A percentile compares a stretch with the other conserved stretches of the same genome.
phyloP scores from a whole-genome alignment of 2,113 vertebrate species.

The Pelvicachromis taeniatus region DNA sequence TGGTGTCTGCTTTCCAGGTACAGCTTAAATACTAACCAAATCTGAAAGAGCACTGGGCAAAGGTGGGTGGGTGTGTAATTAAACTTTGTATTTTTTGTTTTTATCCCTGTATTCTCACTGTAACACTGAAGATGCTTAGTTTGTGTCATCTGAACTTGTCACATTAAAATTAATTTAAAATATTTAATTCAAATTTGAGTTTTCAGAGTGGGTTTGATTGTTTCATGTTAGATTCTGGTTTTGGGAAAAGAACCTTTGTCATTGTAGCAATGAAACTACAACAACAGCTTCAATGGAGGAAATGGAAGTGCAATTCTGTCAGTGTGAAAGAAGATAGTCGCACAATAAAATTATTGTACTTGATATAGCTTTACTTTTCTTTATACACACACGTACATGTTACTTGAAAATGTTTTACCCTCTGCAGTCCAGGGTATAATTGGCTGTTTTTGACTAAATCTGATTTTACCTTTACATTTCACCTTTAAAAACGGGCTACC shows the following conservation, averaged over 20 bases:
- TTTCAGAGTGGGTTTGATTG: background rate
- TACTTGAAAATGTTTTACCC: too few relatives aligned
- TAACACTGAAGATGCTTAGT: background rate
- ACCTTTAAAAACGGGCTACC: too few relatives aligned
- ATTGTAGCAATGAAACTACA: background rate
- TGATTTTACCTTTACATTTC: too few relatives aligned
- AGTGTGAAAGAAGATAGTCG: background rate
- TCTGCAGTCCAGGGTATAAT: too few relatives aligned
- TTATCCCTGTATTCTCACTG: background rate
- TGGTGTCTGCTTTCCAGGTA: background rate
- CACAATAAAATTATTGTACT: background rate
- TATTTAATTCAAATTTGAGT: background rate
- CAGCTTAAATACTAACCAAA: background rate
- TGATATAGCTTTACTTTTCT: too few relatives aligned
- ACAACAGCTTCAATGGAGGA: background rate
- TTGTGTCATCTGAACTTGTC: background rate
- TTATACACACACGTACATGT: too few relatives aligned
- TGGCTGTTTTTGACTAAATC: too few relatives aligned
- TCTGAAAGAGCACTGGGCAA: background rate
- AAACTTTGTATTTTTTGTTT: background rate
- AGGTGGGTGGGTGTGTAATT: background rate
- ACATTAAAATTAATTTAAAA: background rate
- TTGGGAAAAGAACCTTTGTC: background rate
- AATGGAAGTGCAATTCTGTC: background rate
- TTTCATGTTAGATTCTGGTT: background rate